These are phyloP conservation scores for Lumbricus terrestris DNA, from an alignment of 2,888 invertebrate species.

Conservation along the genomic window DNA sequence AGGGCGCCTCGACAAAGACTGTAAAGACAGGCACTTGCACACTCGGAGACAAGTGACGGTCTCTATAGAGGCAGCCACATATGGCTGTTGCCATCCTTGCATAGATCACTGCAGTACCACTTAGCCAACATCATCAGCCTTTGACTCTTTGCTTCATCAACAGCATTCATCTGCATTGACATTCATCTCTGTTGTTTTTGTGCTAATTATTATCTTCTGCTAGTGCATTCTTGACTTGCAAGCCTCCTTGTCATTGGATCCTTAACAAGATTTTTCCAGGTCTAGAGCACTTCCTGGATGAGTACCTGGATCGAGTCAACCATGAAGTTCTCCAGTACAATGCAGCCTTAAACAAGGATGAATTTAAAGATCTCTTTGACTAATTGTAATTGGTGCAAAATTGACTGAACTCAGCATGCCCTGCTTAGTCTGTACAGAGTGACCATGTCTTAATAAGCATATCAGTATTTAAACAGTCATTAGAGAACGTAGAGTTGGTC, in stretches of 20 bases:
- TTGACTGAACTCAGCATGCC: background rate
- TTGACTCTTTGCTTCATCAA: background rate
- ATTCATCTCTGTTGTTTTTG: background rate
- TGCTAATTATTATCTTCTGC: background rate
- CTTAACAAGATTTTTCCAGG: background rate
- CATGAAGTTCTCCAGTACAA: background rate
- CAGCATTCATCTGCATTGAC: background rate
- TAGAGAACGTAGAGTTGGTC: background rate
- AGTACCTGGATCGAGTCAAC: conserved; percentile 3
- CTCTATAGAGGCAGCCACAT: too few species aligned
- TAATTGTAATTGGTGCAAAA: background rate
- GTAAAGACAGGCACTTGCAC: too few species aligned
- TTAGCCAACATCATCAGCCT: background rate
- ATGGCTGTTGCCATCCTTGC: background rate
- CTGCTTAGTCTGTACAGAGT: background rate
- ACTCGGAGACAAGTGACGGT: too few species aligned
- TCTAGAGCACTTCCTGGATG: background rate
- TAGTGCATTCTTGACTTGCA: background rate
- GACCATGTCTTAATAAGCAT: background rate
- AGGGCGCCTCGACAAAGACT: too few species aligned
- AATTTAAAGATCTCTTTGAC: background rate
- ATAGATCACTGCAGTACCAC: background rate
- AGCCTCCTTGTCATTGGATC: background rate
- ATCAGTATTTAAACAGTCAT: background rate
- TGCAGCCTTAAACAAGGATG: background rate